Evolutionary conservation across 2,888 invertebrate species (phyloP), one percentile per base, ranked within the genome.

Genomic region (Xestia ashworthii): DNA sequence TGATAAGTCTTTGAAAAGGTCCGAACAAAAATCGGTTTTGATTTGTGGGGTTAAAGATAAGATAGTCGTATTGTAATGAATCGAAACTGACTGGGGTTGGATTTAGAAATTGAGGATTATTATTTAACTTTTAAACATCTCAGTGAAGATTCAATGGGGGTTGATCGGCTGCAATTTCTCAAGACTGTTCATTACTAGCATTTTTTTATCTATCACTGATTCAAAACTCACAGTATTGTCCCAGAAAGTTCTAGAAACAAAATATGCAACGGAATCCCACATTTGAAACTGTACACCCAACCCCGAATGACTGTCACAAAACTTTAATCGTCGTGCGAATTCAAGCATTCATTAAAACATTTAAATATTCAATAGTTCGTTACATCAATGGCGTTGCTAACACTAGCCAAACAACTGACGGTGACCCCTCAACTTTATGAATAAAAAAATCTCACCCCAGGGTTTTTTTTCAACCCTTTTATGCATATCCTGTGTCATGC

Each of bases 401-500:
- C 88, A 90, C 88, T 92, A 90, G 86, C 93, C 95, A 93, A 94
- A 93, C 92, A 92, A 89, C 82, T 89, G 87, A 88, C 82, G 86
- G 87, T 88, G 87, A 90, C 87, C 95, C 94, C 92, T 88, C 89
- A 88, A 74, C 22, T 38, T 74, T 82, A 88, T 89, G 88, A 86
- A 93, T 91, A 89, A 95, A 96, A 95, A 96, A 96, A 94, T 92
- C 90, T 93, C 93, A 95, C 88, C 96, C 94, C 92, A 91, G 87
- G 89, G 87, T 93, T 96, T 96, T 94, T 96, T 78, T 93, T 89
- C 53, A 95, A 95, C 96, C 96, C 96, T 96, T 95, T 95, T 95
- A 95, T 95, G 95, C 96, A 96, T 96, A 96, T 96, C 95, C 94
- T 93, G 95, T 95, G 94, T 94, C 95, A 92, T 91, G 92, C 95